Evolutionary conservation across 2,113 vertebrate genomes (phyloP).

Genomic region (Tenebrosternarchus preto): DNA sequence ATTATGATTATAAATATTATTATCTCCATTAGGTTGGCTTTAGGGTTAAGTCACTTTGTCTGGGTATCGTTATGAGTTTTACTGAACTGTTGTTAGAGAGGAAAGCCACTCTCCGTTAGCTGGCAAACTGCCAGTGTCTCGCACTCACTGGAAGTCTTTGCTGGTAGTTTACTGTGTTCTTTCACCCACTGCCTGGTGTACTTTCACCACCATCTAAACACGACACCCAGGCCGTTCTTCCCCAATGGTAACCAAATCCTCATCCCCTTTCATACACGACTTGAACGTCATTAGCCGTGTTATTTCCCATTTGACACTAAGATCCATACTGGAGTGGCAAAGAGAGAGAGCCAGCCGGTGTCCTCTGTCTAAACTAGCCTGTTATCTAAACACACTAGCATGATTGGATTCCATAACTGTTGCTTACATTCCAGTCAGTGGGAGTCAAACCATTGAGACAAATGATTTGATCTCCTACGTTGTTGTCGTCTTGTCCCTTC

Average conservation of each 20-base stretch:
- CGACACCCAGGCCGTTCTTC: background rate
- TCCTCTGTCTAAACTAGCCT: conserved; percentile 24
- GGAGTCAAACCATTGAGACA: conserved; percentile 30
- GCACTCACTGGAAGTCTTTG: conserved; percentile 21
- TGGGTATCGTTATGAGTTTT: background rate
- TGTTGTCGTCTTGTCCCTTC: conserved; percentile 41
- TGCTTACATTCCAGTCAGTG: conserved; percentile 38
- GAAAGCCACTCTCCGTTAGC: conserved; percentile 7
- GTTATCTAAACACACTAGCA: conserved; percentile 30
- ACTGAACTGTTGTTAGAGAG: conserved; percentile 7
- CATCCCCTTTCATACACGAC: background rate
- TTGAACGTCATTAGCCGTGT: background rate
- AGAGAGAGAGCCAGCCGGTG: background rate
- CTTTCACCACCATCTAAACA: conserved; percentile 3
- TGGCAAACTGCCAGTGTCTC: conserved; percentile 30
- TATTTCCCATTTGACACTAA: background rate
- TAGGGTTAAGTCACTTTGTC: conserved; percentile 7
- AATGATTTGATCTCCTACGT: conserved; percentile 42
- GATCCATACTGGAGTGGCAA: conserved; percentile 24
- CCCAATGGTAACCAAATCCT: background rate
- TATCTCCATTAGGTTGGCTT: background rate
- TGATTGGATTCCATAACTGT: conserved; percentile 30
- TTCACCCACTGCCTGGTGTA: background rate
- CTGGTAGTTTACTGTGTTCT: conserved; percentile 6
- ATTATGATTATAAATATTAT: background rate